A percentile compares a stretch with the other conserved stretches of the same genome.
Conservation (phyloP, 1,140 invertebrate genomes). For the Papilio machaon region DNA sequence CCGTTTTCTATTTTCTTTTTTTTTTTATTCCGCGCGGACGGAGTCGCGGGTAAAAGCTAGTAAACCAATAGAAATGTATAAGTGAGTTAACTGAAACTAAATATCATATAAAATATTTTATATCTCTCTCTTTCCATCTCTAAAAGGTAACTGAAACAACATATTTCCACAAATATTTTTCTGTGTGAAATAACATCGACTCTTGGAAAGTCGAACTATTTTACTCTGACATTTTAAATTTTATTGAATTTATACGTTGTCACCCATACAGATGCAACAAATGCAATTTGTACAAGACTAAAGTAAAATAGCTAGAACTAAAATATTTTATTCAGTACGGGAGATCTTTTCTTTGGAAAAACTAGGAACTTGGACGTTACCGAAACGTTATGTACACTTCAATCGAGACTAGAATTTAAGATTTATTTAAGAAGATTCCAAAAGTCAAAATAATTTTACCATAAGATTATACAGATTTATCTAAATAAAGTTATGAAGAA, state of each 20-base stretch:
- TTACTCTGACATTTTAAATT: background rate
- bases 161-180: background rate
- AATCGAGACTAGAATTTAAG: background rate
- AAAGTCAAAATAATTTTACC: no score
- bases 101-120: background rate
- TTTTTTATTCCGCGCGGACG: no score
- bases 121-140: background rate
- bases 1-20: no score
- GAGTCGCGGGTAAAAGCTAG: no score
- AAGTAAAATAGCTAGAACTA: background rate
- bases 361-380: background rate
- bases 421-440: background rate
- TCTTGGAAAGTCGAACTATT: background rate
- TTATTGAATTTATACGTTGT: background rate
- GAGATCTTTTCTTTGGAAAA: background rate
- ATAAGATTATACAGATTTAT: background rate
- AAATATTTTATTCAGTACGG: background rate
- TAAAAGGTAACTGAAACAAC: background rate
- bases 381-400: background rate
- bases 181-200: background rate
- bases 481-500: background rate
- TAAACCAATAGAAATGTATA: background rate
- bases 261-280: background rate
- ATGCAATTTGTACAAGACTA: conserved; percentile 6
- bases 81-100: background rate